phyloP scores from a whole-genome alignment of 1,140 invertebrate species.

The Heliconius nattereri region DNA sequence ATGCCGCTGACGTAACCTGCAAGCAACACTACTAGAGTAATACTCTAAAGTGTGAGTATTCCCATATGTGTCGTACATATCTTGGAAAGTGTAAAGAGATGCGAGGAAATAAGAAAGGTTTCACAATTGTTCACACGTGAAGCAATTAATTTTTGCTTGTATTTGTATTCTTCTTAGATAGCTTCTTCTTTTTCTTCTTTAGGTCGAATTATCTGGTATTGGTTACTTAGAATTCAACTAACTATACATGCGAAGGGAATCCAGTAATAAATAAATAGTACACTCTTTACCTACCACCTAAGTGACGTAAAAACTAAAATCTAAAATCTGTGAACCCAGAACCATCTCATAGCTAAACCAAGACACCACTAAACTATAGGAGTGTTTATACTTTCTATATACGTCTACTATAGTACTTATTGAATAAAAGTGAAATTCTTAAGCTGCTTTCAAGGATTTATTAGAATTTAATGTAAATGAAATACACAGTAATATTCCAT shows the following conservation, averaged over 20 bases:
- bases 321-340: too few species aligned
- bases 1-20: conserved; percentile 14
- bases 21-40: not conserved
- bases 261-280: too few species aligned
- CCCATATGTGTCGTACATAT: conserved; percentile 17
- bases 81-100: not conserved
- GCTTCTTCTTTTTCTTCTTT: too few species aligned
- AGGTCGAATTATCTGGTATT: not conserved
- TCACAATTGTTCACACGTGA: not conserved
- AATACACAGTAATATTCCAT: conserved; percentile 18
- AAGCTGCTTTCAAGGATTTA: not conserved
- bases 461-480: not conserved
- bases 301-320: too few species aligned
- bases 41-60: not conserved
- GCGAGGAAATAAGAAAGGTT: not conserved
- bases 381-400: too few species aligned
- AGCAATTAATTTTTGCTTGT: not conserved
- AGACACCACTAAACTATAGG: too few species aligned
- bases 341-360: too few species aligned
- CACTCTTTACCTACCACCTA: too few species aligned
- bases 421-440: not conserved
- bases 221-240: too few species aligned
- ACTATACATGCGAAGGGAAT: too few species aligned
- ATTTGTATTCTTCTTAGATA: not conserved
- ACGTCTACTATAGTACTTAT: not conserved